Evolutionary conservation across 2,888 invertebrate genomes (phyloP).

Genomic region (Stenolophus ochropezus): DNA sequence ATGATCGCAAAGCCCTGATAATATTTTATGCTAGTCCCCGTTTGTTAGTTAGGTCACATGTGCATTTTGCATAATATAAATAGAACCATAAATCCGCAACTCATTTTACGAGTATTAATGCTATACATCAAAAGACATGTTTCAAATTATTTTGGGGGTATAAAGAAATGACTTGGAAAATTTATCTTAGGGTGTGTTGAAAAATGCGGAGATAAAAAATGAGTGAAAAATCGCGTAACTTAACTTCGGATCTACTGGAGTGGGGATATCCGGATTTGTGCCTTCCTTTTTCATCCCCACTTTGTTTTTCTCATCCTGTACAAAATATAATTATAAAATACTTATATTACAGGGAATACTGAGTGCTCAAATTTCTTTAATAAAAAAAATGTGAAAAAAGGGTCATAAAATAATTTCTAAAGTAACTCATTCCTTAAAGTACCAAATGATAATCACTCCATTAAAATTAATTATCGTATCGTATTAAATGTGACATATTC

Average conservation of each 20-base stretch:
- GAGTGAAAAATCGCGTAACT: constrained; percentile 25
- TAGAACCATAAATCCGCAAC: neutral
- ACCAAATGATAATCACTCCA: too few relatives aligned
- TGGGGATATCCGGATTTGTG: neutral
- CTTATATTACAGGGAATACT: too few relatives aligned
- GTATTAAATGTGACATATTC: too few relatives aligned
- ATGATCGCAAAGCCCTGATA: neutral
- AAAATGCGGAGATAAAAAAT: constrained; percentile 36
- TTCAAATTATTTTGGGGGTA: constrained; percentile 32
- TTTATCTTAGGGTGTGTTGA: constrained; percentile 29
- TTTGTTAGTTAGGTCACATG: neutral
- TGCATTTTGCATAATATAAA: neutral
- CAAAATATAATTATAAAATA: too few relatives aligned
- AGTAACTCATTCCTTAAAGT: too few relatives aligned
- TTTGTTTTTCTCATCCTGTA: neutral
- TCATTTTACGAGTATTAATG: constrained; percentile 23
- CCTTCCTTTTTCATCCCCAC: neutral
- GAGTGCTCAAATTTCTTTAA: too few relatives aligned
- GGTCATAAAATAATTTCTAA: too few relatives aligned
- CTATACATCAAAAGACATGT: constrained; percentile 17
- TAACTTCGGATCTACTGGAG: neutral
- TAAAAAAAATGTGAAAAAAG: too few relatives aligned
- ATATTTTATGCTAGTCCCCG: neutral
- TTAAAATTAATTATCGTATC: too few relatives aligned
- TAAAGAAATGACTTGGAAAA: constrained; percentile 35